Conservation (phyloP, 1,140 invertebrate genomes). For the Drosophila pandora region DNA sequence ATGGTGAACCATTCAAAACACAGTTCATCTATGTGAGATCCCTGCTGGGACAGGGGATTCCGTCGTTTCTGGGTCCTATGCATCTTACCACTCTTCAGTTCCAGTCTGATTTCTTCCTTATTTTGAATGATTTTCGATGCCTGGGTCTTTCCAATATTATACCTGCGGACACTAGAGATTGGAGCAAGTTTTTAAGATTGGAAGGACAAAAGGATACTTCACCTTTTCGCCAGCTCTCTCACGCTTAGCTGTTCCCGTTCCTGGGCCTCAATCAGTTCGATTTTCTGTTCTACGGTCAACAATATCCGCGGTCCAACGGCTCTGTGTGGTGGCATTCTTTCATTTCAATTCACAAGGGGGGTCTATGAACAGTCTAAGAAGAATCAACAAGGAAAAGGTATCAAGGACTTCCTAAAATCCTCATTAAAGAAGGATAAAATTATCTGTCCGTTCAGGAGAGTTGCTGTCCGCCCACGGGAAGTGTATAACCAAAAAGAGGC, state of each 20-base stretch:
- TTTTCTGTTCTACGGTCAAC: slow-evolving; percentile 20
- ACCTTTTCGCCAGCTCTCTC: slow-evolving; percentile 30
- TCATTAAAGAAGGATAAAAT: not conserved
- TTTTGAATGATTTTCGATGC: slow-evolving; percentile 29
- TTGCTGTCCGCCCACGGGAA: slow-evolving; percentile 11
- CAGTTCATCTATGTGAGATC: slow-evolving; percentile 27
- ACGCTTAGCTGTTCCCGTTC: slow-evolving; percentile 33
- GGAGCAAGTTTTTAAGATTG: not conserved
- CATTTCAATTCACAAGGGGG: not conserved
- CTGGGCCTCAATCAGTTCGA: slow-evolving; percentile 26
- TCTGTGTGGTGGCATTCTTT: slow-evolving; percentile 11
- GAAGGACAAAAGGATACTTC: not conserved
- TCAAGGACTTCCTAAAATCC: not conserved
- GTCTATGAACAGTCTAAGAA: not conserved
- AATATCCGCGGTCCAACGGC: slow-evolving; percentile 1
- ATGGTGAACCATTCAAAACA: slow-evolving; percentile 27
- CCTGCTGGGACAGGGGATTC: slow-evolving; percentile 24
- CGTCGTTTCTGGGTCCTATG: slow-evolving; percentile 11
- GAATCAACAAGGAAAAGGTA: not conserved
- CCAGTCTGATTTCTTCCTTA: slow-evolving; percentile 12
- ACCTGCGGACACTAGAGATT: not conserved
- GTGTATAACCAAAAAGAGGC: not conserved
- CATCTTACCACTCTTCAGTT: slow-evolving; percentile 10
- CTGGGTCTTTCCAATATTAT: slow-evolving; percentile 35
- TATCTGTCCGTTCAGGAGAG: slow-evolving; percentile 29